Conservation (phyloP, 2,888 invertebrate genomes). For the Cynaeus angustus region DNA sequence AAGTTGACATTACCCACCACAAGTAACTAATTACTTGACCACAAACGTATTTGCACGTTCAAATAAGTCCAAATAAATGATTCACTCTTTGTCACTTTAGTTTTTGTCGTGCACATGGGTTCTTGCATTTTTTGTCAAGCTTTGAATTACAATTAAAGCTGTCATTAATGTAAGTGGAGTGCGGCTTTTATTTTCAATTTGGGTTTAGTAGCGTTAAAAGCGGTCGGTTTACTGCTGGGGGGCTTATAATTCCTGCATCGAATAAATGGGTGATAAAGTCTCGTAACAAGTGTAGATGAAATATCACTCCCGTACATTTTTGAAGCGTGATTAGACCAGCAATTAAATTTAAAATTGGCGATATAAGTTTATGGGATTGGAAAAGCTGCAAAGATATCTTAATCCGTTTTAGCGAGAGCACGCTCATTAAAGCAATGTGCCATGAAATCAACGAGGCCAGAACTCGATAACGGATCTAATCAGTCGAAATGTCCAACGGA, state of each 20-base stretch:
- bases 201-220: conserved; percentile 37
- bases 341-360: conserved; percentile 41
- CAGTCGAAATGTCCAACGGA: conserved; percentile 53
- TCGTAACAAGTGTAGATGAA: conserved; percentile 44
- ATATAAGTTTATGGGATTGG: conserved; percentile 33
- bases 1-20: too few species aligned
- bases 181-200: conserved; percentile 40
- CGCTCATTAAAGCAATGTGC: conserved; percentile 53
- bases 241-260: conserved; percentile 27
- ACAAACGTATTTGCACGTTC: too few species aligned
- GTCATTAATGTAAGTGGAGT: conserved; percentile 24
- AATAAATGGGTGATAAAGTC: conserved; percentile 38
- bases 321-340: conserved; percentile 35
- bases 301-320: conserved; percentile 34
- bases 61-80: too few species aligned
- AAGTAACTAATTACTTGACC: too few species aligned
- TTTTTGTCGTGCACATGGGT: not conserved
- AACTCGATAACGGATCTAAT: conserved; percentile 55
- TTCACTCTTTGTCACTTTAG: too few species aligned
- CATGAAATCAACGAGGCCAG: conserved; percentile 53
- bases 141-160: conserved; percentile 38
- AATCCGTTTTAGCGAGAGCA: conserved; percentile 33
- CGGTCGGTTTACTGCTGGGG: conserved; percentile 22
- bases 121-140: not conserved
- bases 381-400: conserved; percentile 46